Conservation (phyloP, 2,888 invertebrate species). For the Idaea straminata region DNA sequence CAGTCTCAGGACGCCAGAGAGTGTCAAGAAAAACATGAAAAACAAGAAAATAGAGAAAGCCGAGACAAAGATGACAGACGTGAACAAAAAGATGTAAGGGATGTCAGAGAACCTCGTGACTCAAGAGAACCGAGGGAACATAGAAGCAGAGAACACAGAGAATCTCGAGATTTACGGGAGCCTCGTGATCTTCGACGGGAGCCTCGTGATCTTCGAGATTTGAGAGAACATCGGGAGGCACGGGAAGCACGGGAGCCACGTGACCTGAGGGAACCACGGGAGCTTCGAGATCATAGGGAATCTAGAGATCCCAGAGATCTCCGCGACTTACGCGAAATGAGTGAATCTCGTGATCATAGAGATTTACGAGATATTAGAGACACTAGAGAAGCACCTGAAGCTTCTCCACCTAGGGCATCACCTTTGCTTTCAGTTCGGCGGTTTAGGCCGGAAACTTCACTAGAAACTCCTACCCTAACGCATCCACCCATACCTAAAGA, state of each 20-base stretch:
- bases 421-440: slow-evolving; percentile 72
- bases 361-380: slow-evolving; percentile 59
- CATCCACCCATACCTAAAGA: slow-evolving; percentile 78
- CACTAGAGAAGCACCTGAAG: slow-evolving; percentile 63
- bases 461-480: slow-evolving; percentile 61
- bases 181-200: slow-evolving; percentile 53
- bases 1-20: slow-evolving; percentile 61
- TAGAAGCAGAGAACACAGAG: slow-evolving; percentile 32
- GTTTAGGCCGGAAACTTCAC: slow-evolving; percentile 62
- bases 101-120: slow-evolving; percentile 63
- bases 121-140: slow-evolving; percentile 51
- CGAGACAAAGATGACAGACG: slow-evolving; percentile 66
- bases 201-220: slow-evolving; percentile 49
- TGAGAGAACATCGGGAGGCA: slow-evolving; percentile 53
- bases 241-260: slow-evolving; percentile 55
- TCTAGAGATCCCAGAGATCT: slow-evolving; percentile 48
- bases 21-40: slow-evolving; percentile 57
- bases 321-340: slow-evolving; percentile 50
- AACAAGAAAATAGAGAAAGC: slow-evolving; percentile 56
- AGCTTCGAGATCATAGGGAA: slow-evolving; percentile 51
- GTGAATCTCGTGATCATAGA: slow-evolving; percentile 56
- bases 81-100: slow-evolving; percentile 58
- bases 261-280: slow-evolving; percentile 55
- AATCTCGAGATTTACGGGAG: slow-evolving; percentile 58
- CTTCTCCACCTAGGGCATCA: slow-evolving; percentile 73